These are phyloP conservation scores for Morpho helenor DNA, from an alignment of 2,888 invertebrate genomes.

Conservation along the genomic window DNA sequence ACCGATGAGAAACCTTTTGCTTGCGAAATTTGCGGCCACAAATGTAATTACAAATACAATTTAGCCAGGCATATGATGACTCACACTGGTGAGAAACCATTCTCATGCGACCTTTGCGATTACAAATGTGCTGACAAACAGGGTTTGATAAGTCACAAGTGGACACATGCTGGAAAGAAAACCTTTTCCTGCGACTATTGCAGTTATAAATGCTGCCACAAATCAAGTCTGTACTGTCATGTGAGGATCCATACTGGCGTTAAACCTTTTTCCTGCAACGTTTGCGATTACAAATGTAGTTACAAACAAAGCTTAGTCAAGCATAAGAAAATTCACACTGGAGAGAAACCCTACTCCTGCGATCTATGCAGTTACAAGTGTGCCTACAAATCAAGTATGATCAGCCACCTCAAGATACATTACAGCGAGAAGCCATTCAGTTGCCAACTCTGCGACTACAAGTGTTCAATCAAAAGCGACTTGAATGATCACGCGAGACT, in stretches of 20 bases:
- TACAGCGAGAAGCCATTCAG: not conserved
- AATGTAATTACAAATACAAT: not conserved
- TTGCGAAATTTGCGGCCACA: not conserved
- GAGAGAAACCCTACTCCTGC: no score
- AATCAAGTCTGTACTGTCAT: not conserved
- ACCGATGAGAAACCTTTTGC: not conserved
- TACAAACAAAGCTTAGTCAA: no score
- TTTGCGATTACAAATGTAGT: no score
- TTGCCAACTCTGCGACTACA: not conserved
- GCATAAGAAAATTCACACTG: no score
- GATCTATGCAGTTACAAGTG: no score
- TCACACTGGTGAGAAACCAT: not conserved
- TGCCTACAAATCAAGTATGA: no score
- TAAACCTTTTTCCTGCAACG: no score
- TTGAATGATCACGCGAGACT: not conserved
- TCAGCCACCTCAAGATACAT: not conserved
- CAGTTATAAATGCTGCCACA: not conserved
- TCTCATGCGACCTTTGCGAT: not conserved
- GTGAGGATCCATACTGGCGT: not conserved
- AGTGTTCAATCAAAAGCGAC: not conserved
- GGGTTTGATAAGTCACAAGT: not conserved
- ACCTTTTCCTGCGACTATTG: not conserved
- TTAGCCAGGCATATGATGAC: not conserved
- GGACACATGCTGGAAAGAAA: not conserved
- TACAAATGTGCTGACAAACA: not conserved